Base-by-base conservation (phyloP, 2,797 vertebrate genomes). In the Microtus californicus region DNA sequence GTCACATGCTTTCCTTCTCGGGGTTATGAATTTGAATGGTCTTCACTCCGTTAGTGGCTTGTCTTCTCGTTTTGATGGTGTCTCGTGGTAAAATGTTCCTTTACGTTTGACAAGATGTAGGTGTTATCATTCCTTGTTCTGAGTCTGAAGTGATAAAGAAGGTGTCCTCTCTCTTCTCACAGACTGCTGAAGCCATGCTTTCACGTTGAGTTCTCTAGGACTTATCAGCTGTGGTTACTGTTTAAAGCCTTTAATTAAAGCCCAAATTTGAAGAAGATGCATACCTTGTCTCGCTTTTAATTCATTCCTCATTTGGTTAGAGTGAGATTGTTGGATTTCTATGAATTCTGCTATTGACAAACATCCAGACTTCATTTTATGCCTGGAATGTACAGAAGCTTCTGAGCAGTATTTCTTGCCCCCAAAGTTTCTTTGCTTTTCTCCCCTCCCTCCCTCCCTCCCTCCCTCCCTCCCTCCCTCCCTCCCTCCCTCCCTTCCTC, bases 211-310 rank as follows among this genome's bases (percentile, higher is more conserved):
- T 88, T 73, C 45, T 93, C 80, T 13, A 63, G 59, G 63, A 51
- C 34, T 76, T 90, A 59, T 82, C 29, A 29, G 81, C 21, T 92
- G 23, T 34, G 23, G 71, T 81, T 78, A 85, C 73, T 96, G 71
- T 91, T 45, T 87, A 83, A 93, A 87, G 37, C 29, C 31, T 92
- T 95, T 83, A 25, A 94, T 94, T 54, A 63, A n/a, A 12, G 69
- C 73, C 11, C 8, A 77, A 2, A 43, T 93, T 67, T 88, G 54
- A 54, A 11, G 40, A 81, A 69, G 56, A 69, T 19, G 2, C 34
- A 5, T 56, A n/a, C 23, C 34, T 48, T 87, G 71, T 69, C 23
- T 79, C 48, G 69, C 19, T 71, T 56, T 54, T 86, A 31, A 82
- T 82, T 76, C 92, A 65, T 65, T 89, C 19, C 25, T 54, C 34